Base-by-base conservation (phyloP, 1,140 invertebrate genomes). In the Cyclina sinensis region DNA sequence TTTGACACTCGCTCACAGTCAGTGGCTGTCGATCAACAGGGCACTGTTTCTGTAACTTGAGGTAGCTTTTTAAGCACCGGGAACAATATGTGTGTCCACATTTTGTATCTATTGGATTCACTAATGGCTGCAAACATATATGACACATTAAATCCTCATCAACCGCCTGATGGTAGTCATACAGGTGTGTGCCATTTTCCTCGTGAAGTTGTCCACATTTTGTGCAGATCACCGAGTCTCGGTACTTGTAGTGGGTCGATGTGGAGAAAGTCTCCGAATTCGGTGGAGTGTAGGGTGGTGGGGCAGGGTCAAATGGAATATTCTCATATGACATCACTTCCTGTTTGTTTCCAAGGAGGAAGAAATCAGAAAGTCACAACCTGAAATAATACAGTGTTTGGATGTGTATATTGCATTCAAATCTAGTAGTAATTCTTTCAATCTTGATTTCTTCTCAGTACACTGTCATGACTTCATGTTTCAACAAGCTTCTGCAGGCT, bases 41-140 rank as follows among this genome's bases (percentile, higher is more conserved):
- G 88, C 95, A 96, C 88, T 94, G 93, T 35, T 92, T 91, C 90
- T 96, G 95, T 48, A 95, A 90, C 30, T 91, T 92, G 32, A 96
- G 93, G 92, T 95, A 95, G 93, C 94, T 95, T 74, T 94, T 93
- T 21, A 96, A 89, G 86, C 95, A 96, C 43, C 93, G 90, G 14
- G 95, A 93, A 91, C 96, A 96, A 92, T 96, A 96, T 32, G 96
- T 96, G 89, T 96, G 96, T 81, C 96, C 96, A 90, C 96, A 96
- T 81, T 95, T 95, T 12, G 96, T 96, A 92, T 96, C 96, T 35
- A 95, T 82, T 5, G 95, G 95, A 87, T 94, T 95, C 27, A 95
- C 94, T 30, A 95, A 86, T 3, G 95, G 95, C 89, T 95, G 96
- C 9, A 96, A 94, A 86, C 96, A 96, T 46, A 96, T 96, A 86